phyloP scores from a whole-genome alignment of 2,888 invertebrate genomes.

The Volucella zonaria region DNA sequence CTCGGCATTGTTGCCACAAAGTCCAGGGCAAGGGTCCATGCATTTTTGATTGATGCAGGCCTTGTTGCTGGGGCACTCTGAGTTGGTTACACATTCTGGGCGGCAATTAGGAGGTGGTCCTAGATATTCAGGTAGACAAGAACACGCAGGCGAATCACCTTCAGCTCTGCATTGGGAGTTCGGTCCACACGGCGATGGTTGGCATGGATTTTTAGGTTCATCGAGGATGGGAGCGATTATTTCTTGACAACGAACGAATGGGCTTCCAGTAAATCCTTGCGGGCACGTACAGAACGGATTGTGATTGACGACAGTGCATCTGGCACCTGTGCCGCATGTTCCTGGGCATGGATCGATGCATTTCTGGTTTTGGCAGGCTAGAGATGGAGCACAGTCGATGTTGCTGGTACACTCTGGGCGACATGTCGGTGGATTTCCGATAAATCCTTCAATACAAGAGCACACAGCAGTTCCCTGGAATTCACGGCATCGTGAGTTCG shows the following conservation, averaged over 20 bases:
- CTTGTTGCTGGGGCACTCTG: constrained; percentile 87
- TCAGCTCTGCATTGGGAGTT: constrained; percentile 84
- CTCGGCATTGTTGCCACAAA: constrained; percentile 84
- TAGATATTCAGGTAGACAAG: constrained; percentile 86
- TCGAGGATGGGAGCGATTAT: constrained; percentile 78
- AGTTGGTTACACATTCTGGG: constrained; percentile 88
- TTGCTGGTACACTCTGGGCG: constrained; percentile 91
- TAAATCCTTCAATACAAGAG: constrained; percentile 88
- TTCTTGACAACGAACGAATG: constrained; percentile 87
- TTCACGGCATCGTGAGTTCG: constrained; percentile 88
- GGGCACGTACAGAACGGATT: constrained; percentile 91
- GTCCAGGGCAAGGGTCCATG: constrained; percentile 88
- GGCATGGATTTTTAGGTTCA: constrained; percentile 81
- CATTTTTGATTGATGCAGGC: constrained; percentile 90
- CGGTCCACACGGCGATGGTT: constrained; percentile 84
- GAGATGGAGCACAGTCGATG: constrained; percentile 88
- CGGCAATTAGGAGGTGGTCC: constrained; percentile 88
- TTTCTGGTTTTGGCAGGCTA: constrained; percentile 91
- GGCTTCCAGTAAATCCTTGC: constrained; percentile 88
- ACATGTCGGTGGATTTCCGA: constrained; percentile 90
- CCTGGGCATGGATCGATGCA: constrained; percentile 91
- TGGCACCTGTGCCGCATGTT: constrained; percentile 88
- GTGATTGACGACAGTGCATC: constrained; percentile 90
- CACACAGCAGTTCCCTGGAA: constrained; percentile 86
- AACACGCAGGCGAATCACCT: constrained; percentile 84